Conservation (phyloP, 2,888 invertebrate genomes). For the Pyrrhia umbra region DNA sequence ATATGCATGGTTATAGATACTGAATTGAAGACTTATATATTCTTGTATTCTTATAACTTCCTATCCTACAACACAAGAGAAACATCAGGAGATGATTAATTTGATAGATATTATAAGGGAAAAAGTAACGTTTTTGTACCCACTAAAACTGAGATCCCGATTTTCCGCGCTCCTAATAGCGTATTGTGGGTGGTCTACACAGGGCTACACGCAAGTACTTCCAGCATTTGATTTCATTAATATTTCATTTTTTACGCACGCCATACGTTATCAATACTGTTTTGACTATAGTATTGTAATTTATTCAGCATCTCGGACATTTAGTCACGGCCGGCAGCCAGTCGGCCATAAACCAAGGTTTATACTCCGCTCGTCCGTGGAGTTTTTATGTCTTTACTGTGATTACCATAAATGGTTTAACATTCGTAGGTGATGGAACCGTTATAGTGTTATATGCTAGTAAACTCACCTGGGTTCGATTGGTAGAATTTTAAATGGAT, state of each 20-base stretch:
- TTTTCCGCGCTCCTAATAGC: no score
- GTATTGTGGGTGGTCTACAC: no score
- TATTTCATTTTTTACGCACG: background rate
- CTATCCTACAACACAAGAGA: no score
- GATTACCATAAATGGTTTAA: slow-evolving; percentile 56
- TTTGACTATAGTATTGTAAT: slow-evolving; percentile 21
- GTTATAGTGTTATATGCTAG: slow-evolving; percentile 29
- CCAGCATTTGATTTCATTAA: background rate
- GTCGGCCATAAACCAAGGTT: slow-evolving; percentile 37
- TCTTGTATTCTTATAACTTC: no score
- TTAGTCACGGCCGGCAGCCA: slow-evolving; percentile 38
- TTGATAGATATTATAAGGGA: no score
- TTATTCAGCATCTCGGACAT: slow-evolving; percentile 36
- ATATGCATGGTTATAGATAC: no score
- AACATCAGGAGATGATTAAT: no score
- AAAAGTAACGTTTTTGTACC: no score
- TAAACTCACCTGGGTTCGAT: slow-evolving; percentile 1
- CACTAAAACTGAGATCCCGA: no score
- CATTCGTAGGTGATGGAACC: slow-evolving; percentile 40
- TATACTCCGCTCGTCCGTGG: slow-evolving; percentile 29
- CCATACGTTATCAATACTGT: background rate
- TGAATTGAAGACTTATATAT: no score
- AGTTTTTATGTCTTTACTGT: slow-evolving; percentile 47
- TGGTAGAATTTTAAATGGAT: background rate
- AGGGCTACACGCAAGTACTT: slow-evolving; percentile 6